Evolutionary conservation across 2,797 vertebrate species (phyloP).

Genomic region (Sparus aurata): DNA sequence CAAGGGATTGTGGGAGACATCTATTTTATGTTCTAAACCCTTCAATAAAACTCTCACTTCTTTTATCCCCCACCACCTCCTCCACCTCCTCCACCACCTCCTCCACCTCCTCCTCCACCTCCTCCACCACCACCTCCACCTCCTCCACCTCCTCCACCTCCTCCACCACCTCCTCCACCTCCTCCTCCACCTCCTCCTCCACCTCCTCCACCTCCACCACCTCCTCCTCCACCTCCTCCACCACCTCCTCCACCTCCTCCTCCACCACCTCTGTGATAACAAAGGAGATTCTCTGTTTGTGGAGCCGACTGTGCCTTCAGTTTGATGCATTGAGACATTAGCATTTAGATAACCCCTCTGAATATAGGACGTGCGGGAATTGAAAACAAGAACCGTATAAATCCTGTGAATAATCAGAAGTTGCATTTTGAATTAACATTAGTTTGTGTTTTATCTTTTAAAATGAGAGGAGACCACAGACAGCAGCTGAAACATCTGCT

Average conservation of each 20-base stretch:
- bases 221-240: conserved; percentile 23
- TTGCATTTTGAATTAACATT: conserved; percentile 79
- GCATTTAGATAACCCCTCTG: conserved; percentile 88
- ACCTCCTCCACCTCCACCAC: no score
- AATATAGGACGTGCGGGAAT: conserved; percentile 76
- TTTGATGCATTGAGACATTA: conserved; percentile 85
- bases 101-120: conserved; percentile 23
- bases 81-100: no score
- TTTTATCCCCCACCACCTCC: conserved; percentile 48
- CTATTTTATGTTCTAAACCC: conserved; percentile 74
- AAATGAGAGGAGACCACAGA: conserved; percentile 20
- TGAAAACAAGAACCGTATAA: conserved; percentile 78
- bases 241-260: conserved; percentile 27
- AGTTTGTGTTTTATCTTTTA: conserved; percentile 62
- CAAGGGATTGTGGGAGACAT: conserved; percentile 62
- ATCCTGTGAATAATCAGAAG: conserved; percentile 80
- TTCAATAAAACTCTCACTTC: conserved; percentile 69
- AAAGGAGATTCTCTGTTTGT: conserved; percentile 75
- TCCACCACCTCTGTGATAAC: conserved; percentile 60
- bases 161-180: conserved; percentile 23
- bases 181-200: conserved; percentile 27
- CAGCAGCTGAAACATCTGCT: conserved; percentile 18
- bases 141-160: conserved; percentile 24
- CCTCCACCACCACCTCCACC: no score
- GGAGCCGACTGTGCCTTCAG: conserved; percentile 64